These are phyloP conservation scores for Noctua janthina DNA, from an alignment of 2,888 invertebrate genomes.

Conservation along the genomic window DNA sequence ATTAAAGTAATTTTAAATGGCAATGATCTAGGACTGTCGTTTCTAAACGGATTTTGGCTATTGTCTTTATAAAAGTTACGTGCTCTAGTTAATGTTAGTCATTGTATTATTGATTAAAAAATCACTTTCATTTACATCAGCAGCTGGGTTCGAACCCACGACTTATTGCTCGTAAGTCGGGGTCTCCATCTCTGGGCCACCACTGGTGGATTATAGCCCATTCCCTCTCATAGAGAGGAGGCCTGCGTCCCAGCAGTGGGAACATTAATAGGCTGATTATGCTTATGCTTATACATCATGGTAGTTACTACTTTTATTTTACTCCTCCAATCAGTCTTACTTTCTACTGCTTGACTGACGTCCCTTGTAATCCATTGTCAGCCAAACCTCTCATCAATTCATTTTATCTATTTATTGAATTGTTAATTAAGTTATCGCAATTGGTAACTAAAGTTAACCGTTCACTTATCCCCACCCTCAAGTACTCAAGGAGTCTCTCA, in stretches of 20 bases:
- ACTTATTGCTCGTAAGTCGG: too few species aligned
- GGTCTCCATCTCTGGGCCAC: too few species aligned
- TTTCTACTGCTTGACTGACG: not conserved
- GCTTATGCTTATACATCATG: too few species aligned
- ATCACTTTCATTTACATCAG: not conserved
- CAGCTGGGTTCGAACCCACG: too few species aligned
- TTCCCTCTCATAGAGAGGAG: too few species aligned
- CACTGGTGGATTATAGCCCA: too few species aligned
- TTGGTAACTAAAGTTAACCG: not conserved
- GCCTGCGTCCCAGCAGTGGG: too few species aligned
- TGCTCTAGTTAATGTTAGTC: not conserved
- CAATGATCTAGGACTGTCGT: conserved; percentile 7
- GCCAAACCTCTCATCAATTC: not conserved
- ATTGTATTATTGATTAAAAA: conserved; percentile 10
- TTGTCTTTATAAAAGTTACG: conserved; percentile 1
- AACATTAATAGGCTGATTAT: too few species aligned
- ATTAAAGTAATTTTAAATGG: conserved; percentile 5
- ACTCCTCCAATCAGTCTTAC: not conserved
- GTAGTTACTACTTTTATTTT: not conserved
- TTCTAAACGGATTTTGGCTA: not conserved
- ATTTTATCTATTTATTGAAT: not conserved
- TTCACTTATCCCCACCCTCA: not conserved
- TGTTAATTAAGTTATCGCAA: not conserved
- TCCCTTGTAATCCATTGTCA: not conserved
- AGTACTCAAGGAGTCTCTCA: not conserved